Evolutionary conservation across 1,140 invertebrate genomes (phyloP), one percentile per base, ranked within the genome.

Genomic region (Drosophila grimshawi): DNA sequence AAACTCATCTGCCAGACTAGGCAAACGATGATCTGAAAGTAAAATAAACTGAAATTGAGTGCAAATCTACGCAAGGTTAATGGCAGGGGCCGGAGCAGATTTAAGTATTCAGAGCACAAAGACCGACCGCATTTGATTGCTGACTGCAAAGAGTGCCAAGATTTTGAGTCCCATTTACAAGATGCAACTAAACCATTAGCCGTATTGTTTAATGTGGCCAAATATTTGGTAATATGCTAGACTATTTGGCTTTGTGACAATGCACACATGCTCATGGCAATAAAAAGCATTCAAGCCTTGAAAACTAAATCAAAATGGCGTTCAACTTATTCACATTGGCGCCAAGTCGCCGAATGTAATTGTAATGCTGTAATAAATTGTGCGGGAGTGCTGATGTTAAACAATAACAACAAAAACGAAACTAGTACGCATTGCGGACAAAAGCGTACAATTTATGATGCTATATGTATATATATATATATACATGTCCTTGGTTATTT

Each of bases 11-110:
- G 61, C 57, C 57, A 68, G 53, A 68, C 81, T 63, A 59, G 68
- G 33, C 62, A 51, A 86, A 71, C 76, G 78, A 86, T 86, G 86
- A 88, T 83, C 83, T 59, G 80, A 70, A 88, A 65, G 71, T 70
- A 82, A 82, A 86, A 86, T 64, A 88, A 88, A 82, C 71, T 77
- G 83, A 82, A 86, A 80, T 86, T 79, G 82, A 86, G 61, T 77
- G 72, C 68, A 82, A 53, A 55, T 49, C 41, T 10, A 19, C 19
- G 19, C 19, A 19, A 19, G 19, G 39, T 10, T 41, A 10, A 6
- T 10, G 19, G 35, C 35, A 41, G 30, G 53, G 62, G 32, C 55
- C 33, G 43, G 41, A n/a, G 3, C 27, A 56, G n/a, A 30, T 59
- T 74, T 69, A 69, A 69, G 65, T 62, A 69, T 74, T 62, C 57